These are phyloP conservation scores for Temnothorax curvispinosus DNA, from an alignment of 1,140 invertebrate species.

Conservation along the genomic window DNA sequence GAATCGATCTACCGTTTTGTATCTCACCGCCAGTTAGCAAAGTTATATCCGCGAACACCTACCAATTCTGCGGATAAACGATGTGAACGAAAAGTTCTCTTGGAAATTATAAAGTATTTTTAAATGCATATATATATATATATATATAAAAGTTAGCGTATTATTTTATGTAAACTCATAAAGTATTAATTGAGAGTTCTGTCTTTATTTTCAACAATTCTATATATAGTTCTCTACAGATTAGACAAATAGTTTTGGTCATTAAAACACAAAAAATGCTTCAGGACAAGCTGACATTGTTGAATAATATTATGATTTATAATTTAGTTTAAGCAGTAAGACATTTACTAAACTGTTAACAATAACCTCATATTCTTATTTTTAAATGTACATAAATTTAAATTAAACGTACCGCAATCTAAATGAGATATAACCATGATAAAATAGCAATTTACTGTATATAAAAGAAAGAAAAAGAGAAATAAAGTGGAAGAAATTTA, in stretches of 20 bases:
- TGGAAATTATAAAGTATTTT: not conserved
- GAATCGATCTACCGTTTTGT: conserved; percentile 51
- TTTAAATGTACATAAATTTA: not conserved
- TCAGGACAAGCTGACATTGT: not conserved
- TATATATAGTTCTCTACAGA: too few relatives aligned
- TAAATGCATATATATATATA: not conserved
- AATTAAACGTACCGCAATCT: not conserved
- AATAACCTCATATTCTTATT: not conserved
- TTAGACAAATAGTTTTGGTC: too few relatives aligned
- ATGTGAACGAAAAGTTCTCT: not conserved
- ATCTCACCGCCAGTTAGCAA: conserved; percentile 43
- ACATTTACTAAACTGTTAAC: not conserved
- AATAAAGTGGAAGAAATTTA: not conserved
- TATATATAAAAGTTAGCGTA: too few relatives aligned
- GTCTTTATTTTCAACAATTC: too few relatives aligned
- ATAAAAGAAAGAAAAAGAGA: not conserved
- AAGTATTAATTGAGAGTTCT: too few relatives aligned
- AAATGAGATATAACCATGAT: not conserved
- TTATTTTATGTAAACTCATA: too few relatives aligned
- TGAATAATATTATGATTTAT: not conserved
- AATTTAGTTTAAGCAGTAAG: not conserved
- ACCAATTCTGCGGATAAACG: conserved; percentile 17
- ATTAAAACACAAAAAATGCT: not conserved
- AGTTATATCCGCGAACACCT: conserved; percentile 20
- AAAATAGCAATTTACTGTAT: not conserved